Evolutionary conservation across 2,113 vertebrate species (phyloP).

Genomic region (Heterotilapia buettikoferi): DNA sequence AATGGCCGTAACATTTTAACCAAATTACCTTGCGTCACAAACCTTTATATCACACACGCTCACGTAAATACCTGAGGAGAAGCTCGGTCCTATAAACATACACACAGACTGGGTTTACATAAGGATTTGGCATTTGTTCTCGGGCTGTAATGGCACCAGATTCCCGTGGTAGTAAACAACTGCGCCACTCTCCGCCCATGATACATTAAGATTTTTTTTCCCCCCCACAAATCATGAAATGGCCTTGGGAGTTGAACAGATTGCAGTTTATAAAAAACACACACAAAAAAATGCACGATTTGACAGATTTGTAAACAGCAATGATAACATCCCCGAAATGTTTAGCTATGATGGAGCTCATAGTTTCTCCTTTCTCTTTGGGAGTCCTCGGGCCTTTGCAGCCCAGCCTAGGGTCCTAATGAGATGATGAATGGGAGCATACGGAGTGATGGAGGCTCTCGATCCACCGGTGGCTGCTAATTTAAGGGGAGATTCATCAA

Average conservation of each 20-base stretch:
- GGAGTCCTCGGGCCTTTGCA: conserved; percentile 2
- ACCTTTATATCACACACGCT: conserved; percentile 14
- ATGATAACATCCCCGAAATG: conserved; percentile 7
- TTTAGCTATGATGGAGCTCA: conserved; percentile 34
- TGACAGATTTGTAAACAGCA: conserved; percentile 52
- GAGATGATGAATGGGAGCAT: conserved; percentile 70
- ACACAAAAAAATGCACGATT: conserved; percentile 22
- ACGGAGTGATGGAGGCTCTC: conserved; percentile 53
- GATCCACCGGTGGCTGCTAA: conserved; percentile 61
- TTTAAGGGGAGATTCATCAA: conserved; percentile 76
- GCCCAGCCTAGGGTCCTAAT: conserved; percentile 53
- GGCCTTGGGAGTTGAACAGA: conserved; percentile 40
- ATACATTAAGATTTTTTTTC: conserved; percentile 31
- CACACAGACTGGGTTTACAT: conserved; percentile 19
- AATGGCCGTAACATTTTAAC: conserved; percentile 10
- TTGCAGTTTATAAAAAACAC: conserved; percentile 35
- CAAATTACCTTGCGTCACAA: conserved; percentile 40
- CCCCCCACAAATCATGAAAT: conserved; percentile 21
- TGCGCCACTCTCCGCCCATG: conserved; percentile 34
- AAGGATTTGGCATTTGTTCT: conserved; percentile 37
- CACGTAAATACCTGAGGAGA: conserved; percentile 39
- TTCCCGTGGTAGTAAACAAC: conserved; percentile 51
- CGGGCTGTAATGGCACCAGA: conserved; percentile 18
- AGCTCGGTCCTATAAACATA: neutral
- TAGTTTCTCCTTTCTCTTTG: conserved; percentile 2